Evolutionary conservation across 2,797 vertebrate species (phyloP), one percentile per base, ranked within the genome.

Genomic region (Melanotaenia maccullochi): DNA sequence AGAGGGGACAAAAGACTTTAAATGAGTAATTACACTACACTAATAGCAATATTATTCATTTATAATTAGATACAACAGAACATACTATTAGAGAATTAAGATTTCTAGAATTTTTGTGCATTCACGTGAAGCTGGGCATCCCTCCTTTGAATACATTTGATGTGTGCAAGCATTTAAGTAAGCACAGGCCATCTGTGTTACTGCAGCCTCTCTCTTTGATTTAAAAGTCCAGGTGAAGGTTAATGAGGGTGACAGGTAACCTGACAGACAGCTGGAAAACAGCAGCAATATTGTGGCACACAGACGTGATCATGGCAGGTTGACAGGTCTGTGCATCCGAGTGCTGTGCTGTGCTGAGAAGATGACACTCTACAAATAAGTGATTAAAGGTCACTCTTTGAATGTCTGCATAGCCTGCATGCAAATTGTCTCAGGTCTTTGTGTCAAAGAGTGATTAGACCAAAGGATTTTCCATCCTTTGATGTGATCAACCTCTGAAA

Each of bases 311-410:
- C 79, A 76, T 75, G 85, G 75, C 89, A 88, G 87, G 62, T 79
- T 90, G 90, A 90, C 91, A 89, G 83, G 79, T 58, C 73, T n/a
- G 66, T 54, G 72, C 75, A 57, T 83, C 36, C 35, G 60, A 77
- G 69, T 80, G 71, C 70, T 42, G 73, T 3, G 61, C 66, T 38
- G 32, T 14, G 25, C 54, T 61, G 83, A 77, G 73, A 65, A 82
- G 82, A 86, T 76, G 77, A 78, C 79, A 81, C 68, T 76, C 69
- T 70, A 80, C 75, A 90, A 90, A 90, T 81, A 78, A 87, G 76
- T 65, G 42, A 68, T 75, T 82, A 92, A 93, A 93, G 91, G 92
- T 93, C 91, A 92, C 65, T 75, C 76, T 89, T 88, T 90, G 85
- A 91, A 91, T 80, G 89, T 88, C 85, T 88, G 75, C 63, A 54